Conservation (phyloP, 1,140 invertebrate genomes). For the Diorhabda sublineata region DNA sequence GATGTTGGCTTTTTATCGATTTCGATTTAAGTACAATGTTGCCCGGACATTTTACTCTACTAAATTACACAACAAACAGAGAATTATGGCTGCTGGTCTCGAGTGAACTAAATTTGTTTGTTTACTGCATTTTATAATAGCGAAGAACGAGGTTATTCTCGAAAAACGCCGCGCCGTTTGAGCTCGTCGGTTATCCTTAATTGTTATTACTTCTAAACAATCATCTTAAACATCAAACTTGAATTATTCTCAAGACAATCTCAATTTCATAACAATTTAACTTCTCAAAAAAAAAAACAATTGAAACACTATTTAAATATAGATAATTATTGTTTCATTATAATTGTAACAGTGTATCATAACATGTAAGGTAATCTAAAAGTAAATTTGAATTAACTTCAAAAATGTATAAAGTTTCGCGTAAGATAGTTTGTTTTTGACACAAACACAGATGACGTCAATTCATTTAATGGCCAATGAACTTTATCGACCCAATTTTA, state of each 20-base stretch:
- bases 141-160: not conserved
- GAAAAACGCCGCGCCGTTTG: not conserved
- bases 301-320: no score
- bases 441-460: not conserved
- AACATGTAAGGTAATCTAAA: no score
- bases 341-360: no score
- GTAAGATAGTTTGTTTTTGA: not conserved
- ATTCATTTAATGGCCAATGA: not conserved
- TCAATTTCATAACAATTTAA: no score
- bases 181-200: not conserved
- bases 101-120: conserved; percentile 10
- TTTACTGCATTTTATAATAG: conserved; percentile 15
- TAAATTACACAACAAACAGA: conserved; percentile 10
- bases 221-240: no score
- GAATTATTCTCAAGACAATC: no score
- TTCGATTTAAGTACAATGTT: no score
- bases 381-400: no score
- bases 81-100: conserved; percentile 2
- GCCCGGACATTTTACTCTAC: conserved; percentile 5
- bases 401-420: no score
- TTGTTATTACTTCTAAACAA: conserved; percentile 4
- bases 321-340: no score
- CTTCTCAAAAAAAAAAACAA: no score
- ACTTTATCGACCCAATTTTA: not conserved
- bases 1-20: no score